phyloP scores from a whole-genome alignment of 2,888 invertebrate species.

The Baccha elongata region DNA sequence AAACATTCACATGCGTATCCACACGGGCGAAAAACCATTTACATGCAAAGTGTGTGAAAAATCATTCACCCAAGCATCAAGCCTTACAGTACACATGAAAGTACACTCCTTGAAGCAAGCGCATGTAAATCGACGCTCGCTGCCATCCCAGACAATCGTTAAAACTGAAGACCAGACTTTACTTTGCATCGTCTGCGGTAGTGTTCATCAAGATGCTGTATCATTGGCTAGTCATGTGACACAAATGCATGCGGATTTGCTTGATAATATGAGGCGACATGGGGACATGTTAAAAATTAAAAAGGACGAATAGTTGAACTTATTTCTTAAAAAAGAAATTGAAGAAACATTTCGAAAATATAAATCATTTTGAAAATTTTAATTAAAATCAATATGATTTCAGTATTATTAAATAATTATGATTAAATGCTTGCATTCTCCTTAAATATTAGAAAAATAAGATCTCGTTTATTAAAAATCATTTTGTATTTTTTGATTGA shows the following conservation, averaged over 20 bases:
- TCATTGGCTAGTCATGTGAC: conserved; percentile 80
- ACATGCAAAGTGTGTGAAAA: conserved; percentile 81
- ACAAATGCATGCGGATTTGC: conserved; percentile 78
- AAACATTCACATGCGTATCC: conserved; percentile 82
- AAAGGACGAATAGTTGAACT: conserved; percentile 31
- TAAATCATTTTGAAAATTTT: neutral
- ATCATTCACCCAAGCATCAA: conserved; percentile 82
- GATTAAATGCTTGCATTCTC: no score
- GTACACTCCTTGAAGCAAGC: conserved; percentile 80
- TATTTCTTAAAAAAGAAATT: conserved; percentile 14
- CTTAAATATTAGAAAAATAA: no score
- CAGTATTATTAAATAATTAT: no score
- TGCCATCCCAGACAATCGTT: conserved; percentile 14
- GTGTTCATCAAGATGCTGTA: conserved; percentile 79
- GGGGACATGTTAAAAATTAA: conserved; percentile 27
- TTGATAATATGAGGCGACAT: conserved; percentile 77
- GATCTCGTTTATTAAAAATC: neutral
- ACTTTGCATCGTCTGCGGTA: conserved; percentile 81
- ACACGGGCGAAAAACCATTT: conserved; percentile 82
- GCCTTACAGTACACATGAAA: conserved; percentile 82
- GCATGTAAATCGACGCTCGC: conserved; percentile 77
- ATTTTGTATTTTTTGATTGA: neutral
- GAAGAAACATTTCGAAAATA: neutral
- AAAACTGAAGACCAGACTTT: conserved; percentile 75
- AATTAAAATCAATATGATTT: no score